Conservation (phyloP, 2,797 vertebrate species). For the Mormyrops boulengeri region DNA sequence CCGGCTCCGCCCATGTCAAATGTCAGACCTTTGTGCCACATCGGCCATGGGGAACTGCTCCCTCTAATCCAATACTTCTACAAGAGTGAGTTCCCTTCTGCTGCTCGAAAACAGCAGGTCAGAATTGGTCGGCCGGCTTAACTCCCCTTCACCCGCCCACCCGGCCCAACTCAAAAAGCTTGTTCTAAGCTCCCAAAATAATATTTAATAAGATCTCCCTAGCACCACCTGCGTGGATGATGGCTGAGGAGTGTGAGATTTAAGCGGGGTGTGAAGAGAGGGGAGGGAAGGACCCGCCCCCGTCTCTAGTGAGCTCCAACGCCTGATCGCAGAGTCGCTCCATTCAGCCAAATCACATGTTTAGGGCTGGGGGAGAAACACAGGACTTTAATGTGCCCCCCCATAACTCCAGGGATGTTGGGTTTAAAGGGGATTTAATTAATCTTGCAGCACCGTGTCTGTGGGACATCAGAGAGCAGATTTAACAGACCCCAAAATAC, state of each 20-base stretch:
- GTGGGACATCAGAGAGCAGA: slow-evolving; percentile 16
- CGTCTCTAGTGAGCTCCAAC: slow-evolving; percentile 12
- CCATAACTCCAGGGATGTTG: slow-evolving; percentile 16
- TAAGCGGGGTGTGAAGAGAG: background rate
- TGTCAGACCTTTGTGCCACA: slow-evolving; percentile 16
- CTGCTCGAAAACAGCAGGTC: slow-evolving; percentile 9
- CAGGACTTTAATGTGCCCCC: slow-evolving; percentile 9
- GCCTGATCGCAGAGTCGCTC: background rate
- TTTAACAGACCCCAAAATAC: background rate
- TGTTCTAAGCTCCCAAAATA: background rate
- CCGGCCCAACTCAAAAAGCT: background rate
- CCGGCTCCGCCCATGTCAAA: background rate
- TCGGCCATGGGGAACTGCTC: slow-evolving; percentile 8
- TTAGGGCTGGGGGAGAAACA: slow-evolving; percentile 19
- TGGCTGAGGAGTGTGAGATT: background rate
- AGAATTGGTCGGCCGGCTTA: slow-evolving; percentile 8
- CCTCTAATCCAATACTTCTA: slow-evolving; percentile 22
- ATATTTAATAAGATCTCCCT: background rate
- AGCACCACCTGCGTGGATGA: background rate
- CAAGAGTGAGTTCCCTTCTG: slow-evolving; percentile 25
- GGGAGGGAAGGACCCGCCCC: slow-evolving; percentile 9
- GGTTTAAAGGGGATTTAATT: slow-evolving; percentile 27
- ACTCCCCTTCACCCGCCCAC: background rate
- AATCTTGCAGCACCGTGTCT: slow-evolving; percentile 24
- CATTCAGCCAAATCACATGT: slow-evolving; percentile 5